Percentiles rank a stretch among this genome's conserved stretches.
Evolutionary conservation across 1,140 invertebrate species (phyloP).

Genomic region (Heliconius himera): DNA sequence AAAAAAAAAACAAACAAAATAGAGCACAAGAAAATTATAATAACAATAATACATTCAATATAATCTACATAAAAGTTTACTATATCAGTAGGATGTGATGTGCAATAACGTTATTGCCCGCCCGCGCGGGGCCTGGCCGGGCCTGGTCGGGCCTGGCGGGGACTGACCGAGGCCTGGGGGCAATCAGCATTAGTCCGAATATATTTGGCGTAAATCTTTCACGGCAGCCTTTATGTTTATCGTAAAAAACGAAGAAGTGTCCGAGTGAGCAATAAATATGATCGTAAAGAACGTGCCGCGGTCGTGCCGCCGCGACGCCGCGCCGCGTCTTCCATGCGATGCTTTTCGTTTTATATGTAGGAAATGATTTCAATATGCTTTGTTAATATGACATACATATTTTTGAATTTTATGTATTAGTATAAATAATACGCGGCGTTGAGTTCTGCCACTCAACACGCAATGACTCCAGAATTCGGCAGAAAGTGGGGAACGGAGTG

Average conservation of each 20-base stretch:
- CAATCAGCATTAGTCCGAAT: slow-evolving; percentile 78
- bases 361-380: neutral
- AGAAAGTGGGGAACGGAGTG: no score
- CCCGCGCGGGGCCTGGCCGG: slow-evolving; percentile 32
- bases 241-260: slow-evolving; percentile 77
- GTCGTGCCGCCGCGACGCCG: slow-evolving; percentile 22
- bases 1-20: neutral
- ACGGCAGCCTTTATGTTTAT: slow-evolving; percentile 77
- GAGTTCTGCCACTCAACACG: no score
- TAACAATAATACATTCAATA: slow-evolving; percentile 4
- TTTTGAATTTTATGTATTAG: neutral
- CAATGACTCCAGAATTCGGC: no score
- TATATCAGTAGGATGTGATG: neutral
- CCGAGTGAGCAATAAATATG: slow-evolving; percentile 71
- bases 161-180: neutral
- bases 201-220: slow-evolving; percentile 78
- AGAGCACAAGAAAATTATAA: neutral
- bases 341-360: neutral
- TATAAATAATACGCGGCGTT: no score
- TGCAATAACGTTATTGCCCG: slow-evolving; percentile 56
- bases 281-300: slow-evolving; percentile 62
- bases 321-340: neutral
- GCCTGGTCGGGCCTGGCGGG: neutral
- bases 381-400: neutral
- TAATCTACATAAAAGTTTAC: slow-evolving; percentile 44